A percentile compares a stretch with the other conserved stretches of the same genome.
Evolutionary conservation across 2,797 vertebrate genomes (phyloP).

Genomic region (Zenarchopterus dispar): DNA sequence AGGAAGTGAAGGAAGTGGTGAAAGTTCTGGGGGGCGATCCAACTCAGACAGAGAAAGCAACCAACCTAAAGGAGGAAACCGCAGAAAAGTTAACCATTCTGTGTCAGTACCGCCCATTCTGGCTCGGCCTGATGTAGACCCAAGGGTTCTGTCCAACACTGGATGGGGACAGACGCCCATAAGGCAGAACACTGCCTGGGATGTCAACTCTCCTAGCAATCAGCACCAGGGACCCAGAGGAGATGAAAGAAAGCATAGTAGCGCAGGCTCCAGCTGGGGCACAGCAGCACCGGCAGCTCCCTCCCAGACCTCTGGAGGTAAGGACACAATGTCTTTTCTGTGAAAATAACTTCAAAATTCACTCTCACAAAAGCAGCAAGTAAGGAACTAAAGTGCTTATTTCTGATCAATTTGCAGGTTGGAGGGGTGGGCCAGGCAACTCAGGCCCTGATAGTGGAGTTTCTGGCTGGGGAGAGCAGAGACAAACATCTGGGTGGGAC

Average conservation of each 20-base stretch:
- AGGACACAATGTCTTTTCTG: not conserved
- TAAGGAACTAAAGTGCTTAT: not conserved
- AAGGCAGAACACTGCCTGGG: slow-evolving; percentile 96
- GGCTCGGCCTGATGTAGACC: slow-evolving; percentile 89
- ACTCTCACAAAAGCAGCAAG: not conserved
- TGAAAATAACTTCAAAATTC: not conserved
- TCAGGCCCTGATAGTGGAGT: slow-evolving; percentile 85
- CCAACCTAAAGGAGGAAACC: slow-evolving; percentile 77
- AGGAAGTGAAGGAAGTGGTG: slow-evolving; percentile 89
- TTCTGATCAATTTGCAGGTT: slow-evolving; percentile 66
- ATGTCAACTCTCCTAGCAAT: slow-evolving; percentile 81
- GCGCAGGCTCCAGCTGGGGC: slow-evolving; percentile 89
- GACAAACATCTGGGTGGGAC: slow-evolving; percentile 89
- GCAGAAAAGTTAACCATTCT: slow-evolving; percentile 83
- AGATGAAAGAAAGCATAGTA: slow-evolving; percentile 87
- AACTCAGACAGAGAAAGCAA: slow-evolving; percentile 76
- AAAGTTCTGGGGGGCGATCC: slow-evolving; percentile 87
- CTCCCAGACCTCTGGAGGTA: slow-evolving; percentile 87
- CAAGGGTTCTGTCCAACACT: slow-evolving; percentile 95
- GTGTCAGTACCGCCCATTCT: slow-evolving; percentile 78
- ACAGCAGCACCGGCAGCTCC: slow-evolving; percentile 71
- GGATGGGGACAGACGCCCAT: slow-evolving; percentile 98
- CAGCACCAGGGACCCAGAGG: slow-evolving; percentile 70
- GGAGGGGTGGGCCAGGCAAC: slow-evolving; percentile 84
- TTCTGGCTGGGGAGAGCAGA: slow-evolving; percentile 90